Conservation (phyloP, 2,113 vertebrate species). For the Charadrius vociferus region DNA sequence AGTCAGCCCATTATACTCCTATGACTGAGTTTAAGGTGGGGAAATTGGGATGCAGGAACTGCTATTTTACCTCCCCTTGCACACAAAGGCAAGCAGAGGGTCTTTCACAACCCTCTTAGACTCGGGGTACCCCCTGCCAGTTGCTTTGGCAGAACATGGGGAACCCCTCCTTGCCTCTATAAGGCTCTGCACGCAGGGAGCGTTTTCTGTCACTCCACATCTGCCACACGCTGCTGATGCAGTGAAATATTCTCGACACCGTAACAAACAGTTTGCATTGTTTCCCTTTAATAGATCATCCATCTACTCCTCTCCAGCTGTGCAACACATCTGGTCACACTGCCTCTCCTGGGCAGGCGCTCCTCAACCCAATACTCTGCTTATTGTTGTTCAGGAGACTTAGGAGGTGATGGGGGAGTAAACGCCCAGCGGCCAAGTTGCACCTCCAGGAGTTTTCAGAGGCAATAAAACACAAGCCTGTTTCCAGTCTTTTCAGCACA, state of each 20-base stretch:
- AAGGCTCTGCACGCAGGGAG: background rate
- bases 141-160: background rate
- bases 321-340: constrained; percentile 24
- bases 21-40: background rate
- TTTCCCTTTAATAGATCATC: constrained; percentile 20
- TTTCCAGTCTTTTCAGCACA: background rate
- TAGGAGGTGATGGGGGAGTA: background rate
- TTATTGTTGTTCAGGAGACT: background rate
- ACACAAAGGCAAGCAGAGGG: background rate
- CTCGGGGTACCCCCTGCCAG: background rate
- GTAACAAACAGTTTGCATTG: background rate
- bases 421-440: background rate
- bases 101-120: background rate
- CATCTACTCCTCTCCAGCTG: constrained; percentile 44
- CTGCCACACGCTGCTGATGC: background rate
- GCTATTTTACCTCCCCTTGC: background rate
- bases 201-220: background rate
- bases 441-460: background rate
- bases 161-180: background rate
- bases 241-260: background rate
- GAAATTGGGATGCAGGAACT: background rate
- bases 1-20: background rate
- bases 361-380: background rate
- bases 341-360: background rate
- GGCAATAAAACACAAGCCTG: background rate